Conservation (phyloP, 1,140 invertebrate genomes). For the Lordiphosa clarofinis region DNA sequence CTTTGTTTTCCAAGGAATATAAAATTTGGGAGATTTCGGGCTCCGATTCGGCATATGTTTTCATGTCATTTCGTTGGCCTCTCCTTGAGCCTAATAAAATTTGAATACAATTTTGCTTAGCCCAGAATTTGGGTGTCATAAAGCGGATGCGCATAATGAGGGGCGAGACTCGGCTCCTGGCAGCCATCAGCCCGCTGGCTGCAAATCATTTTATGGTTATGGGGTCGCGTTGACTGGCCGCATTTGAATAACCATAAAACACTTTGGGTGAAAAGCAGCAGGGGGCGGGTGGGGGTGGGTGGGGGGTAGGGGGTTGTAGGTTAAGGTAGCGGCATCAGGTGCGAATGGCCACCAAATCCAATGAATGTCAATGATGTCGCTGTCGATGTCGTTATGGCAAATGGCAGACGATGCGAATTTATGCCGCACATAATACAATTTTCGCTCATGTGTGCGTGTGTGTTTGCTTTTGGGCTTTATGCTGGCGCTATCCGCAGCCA, state of each 20-base stretch:
- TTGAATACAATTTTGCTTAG: constrained; percentile 38
- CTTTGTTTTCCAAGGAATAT: too few relatives aligned
- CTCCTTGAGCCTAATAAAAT: constrained; percentile 25
- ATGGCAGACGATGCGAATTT: constrained; percentile 58
- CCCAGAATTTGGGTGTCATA: constrained; percentile 29
- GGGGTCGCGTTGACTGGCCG: constrained; percentile 39
- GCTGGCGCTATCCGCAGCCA: constrained; percentile 47
- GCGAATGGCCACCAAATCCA: constrained; percentile 68
- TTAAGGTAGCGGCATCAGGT: constrained; percentile 52
- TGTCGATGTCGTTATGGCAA: constrained; percentile 46
- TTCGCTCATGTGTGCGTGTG: constrained; percentile 18
- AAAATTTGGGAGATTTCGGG: too few relatives aligned
- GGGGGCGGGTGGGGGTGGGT: background rate
- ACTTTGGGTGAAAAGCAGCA: constrained; percentile 25
- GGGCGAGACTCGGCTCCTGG: background rate
- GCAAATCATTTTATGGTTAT: constrained; percentile 65
- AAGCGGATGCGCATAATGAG: constrained; percentile 44
- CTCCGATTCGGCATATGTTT: too few relatives aligned
- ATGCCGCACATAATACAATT: constrained; percentile 62
- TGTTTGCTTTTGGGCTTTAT: constrained; percentile 35
- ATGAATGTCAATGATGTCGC: constrained; percentile 68
- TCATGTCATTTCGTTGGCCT: too few relatives aligned
- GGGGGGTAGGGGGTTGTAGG: background rate
- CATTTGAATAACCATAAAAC: constrained; percentile 66
- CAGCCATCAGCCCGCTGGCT: background rate